Percentiles rank a stretch among this genome's conserved stretches.
Evolutionary conservation across 2,888 invertebrate species (phyloP).

Genomic region (Andrena haemorrhoa): DNA sequence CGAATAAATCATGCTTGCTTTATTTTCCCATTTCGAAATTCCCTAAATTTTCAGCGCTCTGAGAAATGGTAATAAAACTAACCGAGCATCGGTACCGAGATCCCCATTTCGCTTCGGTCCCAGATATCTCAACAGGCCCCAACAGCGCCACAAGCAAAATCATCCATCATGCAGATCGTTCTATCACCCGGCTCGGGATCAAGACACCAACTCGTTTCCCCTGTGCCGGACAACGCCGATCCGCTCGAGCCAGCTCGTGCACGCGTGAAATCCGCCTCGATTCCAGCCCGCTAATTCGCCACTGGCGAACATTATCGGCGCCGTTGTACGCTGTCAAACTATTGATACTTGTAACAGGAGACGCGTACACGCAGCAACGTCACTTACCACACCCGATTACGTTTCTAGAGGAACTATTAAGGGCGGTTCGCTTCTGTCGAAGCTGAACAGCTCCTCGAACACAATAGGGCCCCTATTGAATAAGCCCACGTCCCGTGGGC

Average conservation of each 20-base stretch:
- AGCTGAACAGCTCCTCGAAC: constrained; percentile 67
- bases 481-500: constrained; percentile 68
- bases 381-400: constrained; percentile 63
- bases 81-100: background rate
- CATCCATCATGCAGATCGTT: background rate
- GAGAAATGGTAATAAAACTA: too few relatives aligned
- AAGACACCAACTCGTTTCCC: background rate
- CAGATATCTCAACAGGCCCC: too few relatives aligned
- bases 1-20: background rate
- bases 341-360: constrained; percentile 47
- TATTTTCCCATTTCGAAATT: too few relatives aligned
- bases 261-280: background rate
- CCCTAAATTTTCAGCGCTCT: too few relatives aligned
- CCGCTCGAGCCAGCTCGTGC: background rate
- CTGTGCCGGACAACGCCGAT: background rate
- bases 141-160: too few relatives aligned
- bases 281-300: constrained; percentile 39
- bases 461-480: constrained; percentile 75
- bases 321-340: constrained; percentile 46
- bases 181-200: background rate
- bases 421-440: constrained; percentile 72
- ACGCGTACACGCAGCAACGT: constrained; percentile 48
- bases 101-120: background rate
- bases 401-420: constrained; percentile 68
- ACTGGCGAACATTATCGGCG: constrained; percentile 24